Evolutionary conservation across 2,888 invertebrate genomes (phyloP).

Genomic region (Andricus quercusramuli): DNA sequence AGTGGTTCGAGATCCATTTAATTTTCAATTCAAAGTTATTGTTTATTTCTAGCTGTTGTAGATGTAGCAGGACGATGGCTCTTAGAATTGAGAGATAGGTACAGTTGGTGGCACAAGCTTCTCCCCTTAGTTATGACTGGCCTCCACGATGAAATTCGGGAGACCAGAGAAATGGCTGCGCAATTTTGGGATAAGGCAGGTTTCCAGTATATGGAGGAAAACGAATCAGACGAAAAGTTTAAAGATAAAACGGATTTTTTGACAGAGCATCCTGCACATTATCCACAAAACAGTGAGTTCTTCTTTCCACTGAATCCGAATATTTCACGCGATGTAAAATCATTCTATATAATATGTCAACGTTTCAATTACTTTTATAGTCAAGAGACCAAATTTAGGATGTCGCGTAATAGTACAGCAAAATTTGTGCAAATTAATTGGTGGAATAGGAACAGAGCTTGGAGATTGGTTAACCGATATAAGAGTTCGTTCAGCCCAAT

Average conservation of each 20-base stretch:
- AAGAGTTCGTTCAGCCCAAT: conserved; percentile 85
- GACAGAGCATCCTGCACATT: conserved; percentile 82
- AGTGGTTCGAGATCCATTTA: neutral
- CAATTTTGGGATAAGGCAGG: conserved; percentile 88
- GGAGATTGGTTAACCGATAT: conserved; percentile 87
- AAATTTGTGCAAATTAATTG: conserved; percentile 87
- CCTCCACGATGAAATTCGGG: conserved; percentile 89
- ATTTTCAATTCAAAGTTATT: conserved; percentile 21
- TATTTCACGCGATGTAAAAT: too few relatives aligned
- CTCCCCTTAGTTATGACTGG: conserved; percentile 92
- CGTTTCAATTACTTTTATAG: conserved; percentile 72
- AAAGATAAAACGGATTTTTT: conserved; percentile 91
- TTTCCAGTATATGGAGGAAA: conserved; percentile 89
- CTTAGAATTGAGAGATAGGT: conserved; percentile 88
- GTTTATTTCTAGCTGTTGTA: conserved; percentile 82
- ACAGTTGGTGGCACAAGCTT: conserved; percentile 93
- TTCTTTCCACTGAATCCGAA: neutral
- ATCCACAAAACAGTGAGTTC: conserved; percentile 83
- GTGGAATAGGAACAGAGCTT: conserved; percentile 86
- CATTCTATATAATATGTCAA: too few relatives aligned
- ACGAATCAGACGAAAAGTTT: conserved; percentile 87
- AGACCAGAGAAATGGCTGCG: conserved; percentile 84
- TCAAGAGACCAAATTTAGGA: conserved; percentile 91
- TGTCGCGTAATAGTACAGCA: conserved; percentile 89
- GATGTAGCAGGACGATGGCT: conserved; percentile 89